Evolutionary conservation across 2,797 vertebrate genomes (phyloP).

Genomic region (Phyllotis vaccarum): DNA sequence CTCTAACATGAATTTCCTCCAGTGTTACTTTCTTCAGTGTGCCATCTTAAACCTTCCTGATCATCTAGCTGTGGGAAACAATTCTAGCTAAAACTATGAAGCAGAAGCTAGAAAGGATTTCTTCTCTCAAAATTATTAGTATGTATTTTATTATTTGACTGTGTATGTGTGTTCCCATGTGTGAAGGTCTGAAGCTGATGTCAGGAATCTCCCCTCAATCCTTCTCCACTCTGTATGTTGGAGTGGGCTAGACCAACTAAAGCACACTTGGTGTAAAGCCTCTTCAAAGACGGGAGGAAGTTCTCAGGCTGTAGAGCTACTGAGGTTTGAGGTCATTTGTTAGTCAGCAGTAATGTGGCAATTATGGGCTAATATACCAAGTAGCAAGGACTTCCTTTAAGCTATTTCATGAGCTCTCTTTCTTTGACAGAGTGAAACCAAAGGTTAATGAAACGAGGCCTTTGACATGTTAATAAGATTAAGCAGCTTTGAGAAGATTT

Average conservation of each 20-base stretch:
- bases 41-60: background rate
- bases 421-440: background rate
- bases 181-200: background rate
- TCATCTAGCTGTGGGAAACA: background rate
- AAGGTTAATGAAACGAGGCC: background rate
- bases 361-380: background rate
- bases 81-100: background rate
- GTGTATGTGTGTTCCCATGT: background rate
- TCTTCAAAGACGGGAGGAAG: background rate
- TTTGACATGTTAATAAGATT: background rate
- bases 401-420: background rate
- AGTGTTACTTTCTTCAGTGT: background rate
- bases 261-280: background rate
- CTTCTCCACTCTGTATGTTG: background rate
- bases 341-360: slow-evolving; percentile 15
- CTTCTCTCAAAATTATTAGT: slow-evolving; percentile 10
- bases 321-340: background rate
- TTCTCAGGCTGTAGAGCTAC: background rate
- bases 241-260: background rate
- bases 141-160: background rate
- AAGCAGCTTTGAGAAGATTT: background rate
- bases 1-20: background rate
- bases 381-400: background rate
- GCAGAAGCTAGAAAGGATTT: slow-evolving; percentile 15
- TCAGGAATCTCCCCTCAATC: background rate